Percentiles rank a stretch among this genome's conserved stretches.
Evolutionary conservation across 1,140 invertebrate genomes (phyloP).

Genomic region (Heliothis subflexa): DNA sequence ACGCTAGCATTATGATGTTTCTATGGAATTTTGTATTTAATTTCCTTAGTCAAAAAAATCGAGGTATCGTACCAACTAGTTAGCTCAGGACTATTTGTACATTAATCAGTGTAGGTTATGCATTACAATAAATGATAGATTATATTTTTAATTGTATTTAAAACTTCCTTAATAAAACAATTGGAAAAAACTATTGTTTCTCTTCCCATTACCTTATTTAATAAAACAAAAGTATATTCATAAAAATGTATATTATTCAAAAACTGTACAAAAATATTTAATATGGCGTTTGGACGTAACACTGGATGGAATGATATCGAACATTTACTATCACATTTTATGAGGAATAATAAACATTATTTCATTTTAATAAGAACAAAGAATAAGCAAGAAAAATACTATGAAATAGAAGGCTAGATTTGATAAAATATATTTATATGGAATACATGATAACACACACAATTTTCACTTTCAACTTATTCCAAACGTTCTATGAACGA

Average conservation of each 20-base stretch:
- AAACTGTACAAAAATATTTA: constrained; percentile 73
- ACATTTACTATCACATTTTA: constrained; percentile 41
- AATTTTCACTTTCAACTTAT: neutral
- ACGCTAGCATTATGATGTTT: constrained; percentile 34
- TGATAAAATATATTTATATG: neutral
- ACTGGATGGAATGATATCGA: constrained; percentile 69
- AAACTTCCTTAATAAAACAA: constrained; percentile 74
- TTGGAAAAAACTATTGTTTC: constrained; percentile 63
- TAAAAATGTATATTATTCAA: constrained; percentile 63
- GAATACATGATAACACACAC: neutral
- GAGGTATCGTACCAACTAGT: constrained; percentile 67
- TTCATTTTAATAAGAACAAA: constrained; percentile 53
- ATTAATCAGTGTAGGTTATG: constrained; percentile 75
- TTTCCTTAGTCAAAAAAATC: constrained; percentile 62
- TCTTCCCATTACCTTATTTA: constrained; percentile 44
- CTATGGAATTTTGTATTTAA: constrained; percentile 45
- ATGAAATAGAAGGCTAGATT: neutral
- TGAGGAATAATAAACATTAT: constrained; percentile 56
- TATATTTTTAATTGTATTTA: constrained; percentile 83
- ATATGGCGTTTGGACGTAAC: constrained; percentile 73
- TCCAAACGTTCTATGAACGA: neutral
- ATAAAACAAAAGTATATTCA: constrained; percentile 48
- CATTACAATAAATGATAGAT: constrained; percentile 66
- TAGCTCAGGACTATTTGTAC: constrained; percentile 72
- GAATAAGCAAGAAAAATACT: neutral